Conservation (phyloP, 37 sponge, comb jelly and placozoan species). For the Oscarella lobularis region DNA sequence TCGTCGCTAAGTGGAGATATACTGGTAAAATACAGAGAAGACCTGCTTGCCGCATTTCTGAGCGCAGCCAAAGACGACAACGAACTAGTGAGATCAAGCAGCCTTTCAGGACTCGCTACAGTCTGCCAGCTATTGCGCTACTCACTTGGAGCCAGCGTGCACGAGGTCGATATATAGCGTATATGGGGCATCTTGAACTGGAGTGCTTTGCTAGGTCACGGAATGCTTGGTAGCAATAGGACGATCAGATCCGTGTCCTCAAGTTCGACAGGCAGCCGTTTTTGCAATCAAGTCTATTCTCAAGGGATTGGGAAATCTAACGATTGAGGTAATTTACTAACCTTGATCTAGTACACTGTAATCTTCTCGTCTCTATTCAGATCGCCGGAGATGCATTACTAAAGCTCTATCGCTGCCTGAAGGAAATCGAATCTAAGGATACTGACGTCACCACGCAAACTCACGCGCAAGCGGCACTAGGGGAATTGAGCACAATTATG, state of each 20-base stretch:
- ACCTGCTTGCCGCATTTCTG: constrained; percentile 38
- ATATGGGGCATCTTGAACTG: neutral
- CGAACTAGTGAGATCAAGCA: constrained; percentile 47
- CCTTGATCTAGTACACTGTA: neutral
- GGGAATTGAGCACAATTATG: constrained; percentile 59
- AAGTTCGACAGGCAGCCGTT: constrained; percentile 46
- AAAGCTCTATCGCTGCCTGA: constrained; percentile 62
- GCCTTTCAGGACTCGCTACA: constrained; percentile 62
- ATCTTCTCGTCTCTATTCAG: constrained; percentile 3
- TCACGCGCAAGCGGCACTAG: constrained; percentile 69
- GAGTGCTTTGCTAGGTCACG: constrained; percentile 28
- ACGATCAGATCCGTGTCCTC: constrained; percentile 21
- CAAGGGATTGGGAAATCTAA: constrained; percentile 24
- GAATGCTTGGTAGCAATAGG: constrained; percentile 31
- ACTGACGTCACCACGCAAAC: constrained; percentile 37
- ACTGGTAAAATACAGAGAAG: constrained; percentile 53
- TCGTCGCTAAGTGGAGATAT: constrained; percentile 32
- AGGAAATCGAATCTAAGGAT: constrained; percentile 36
- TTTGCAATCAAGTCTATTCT: constrained; percentile 37
- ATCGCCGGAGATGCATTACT: constrained; percentile 24
- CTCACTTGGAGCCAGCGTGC: constrained; percentile 20
- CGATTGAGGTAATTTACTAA: constrained; percentile 10
- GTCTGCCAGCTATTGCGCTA: constrained; percentile 24
- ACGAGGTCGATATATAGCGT: constrained; percentile 34
- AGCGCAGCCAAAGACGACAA: constrained; percentile 28